Evolutionary conservation across 1,140 invertebrate genomes (phyloP).

Genomic region (Maconellicoccus hirsutus): DNA sequence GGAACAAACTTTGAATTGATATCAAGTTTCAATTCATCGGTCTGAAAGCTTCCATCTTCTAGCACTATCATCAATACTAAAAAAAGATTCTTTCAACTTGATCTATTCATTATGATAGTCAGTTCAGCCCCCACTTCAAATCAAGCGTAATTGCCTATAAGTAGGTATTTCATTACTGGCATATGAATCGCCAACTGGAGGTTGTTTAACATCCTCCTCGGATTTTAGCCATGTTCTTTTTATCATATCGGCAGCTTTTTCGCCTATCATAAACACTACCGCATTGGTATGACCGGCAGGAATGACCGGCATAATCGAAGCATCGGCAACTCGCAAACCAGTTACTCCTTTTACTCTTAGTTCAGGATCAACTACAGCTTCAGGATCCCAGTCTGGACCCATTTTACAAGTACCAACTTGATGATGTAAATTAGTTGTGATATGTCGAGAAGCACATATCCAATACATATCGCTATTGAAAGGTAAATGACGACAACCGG

Average conservation of each 20-base stretch:
- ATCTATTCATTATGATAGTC: too few species aligned
- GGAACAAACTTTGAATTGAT: too few species aligned
- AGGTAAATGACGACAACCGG: conserved; percentile 27
- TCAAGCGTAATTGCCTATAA: neutral
- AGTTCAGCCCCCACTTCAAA: neutral
- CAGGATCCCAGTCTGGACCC: conserved; percentile 33
- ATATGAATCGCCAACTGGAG: neutral
- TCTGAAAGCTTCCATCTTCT: neutral
- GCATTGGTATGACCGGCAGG: conserved; percentile 41
- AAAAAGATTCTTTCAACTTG: too few species aligned
- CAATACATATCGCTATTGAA: conserved; percentile 37
- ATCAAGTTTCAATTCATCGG: too few species aligned
- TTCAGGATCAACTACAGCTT: conserved; percentile 33
- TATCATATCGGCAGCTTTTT: conserved; percentile 43
- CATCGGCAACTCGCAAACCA: conserved; percentile 30
- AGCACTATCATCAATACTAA: too few species aligned
- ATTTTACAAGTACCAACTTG: conserved; percentile 39
- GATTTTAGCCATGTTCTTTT: conserved; percentile 34
- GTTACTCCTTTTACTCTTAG: conserved; percentile 29
- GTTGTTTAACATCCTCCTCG: neutral
- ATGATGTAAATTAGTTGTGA: conserved; percentile 32
- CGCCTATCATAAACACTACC: conserved; percentile 43
- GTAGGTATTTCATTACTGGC: neutral
- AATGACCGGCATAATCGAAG: conserved; percentile 41
- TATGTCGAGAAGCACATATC: conserved; percentile 32